These are phyloP conservation scores for Hypothenemus hampei DNA, from an alignment of 1,140 invertebrate species.

Conservation along the genomic window DNA sequence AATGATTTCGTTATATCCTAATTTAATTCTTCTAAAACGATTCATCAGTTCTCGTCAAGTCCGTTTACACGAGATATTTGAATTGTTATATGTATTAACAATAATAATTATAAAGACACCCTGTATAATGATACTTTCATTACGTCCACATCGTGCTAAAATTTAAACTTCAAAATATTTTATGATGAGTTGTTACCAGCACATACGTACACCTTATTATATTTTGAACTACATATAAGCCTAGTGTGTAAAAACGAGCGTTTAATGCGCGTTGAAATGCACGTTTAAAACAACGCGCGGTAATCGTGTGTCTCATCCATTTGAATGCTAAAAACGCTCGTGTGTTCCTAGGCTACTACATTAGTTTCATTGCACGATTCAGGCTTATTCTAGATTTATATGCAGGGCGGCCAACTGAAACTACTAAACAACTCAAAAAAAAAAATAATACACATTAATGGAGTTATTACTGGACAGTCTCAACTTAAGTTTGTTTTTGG, in stretches of 20 bases:
- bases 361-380: no score
- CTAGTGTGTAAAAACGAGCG: not conserved
- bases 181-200: constrained; percentile 5
- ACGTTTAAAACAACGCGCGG: not conserved
- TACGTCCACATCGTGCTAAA: not conserved
- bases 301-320: not conserved
- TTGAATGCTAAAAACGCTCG: not conserved
- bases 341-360: not conserved
- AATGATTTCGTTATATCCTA: not conserved
- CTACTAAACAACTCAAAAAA: no score
- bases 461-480: no score
- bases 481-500: no score
- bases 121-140: not conserved
- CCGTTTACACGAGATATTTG: not conserved
- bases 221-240: constrained; percentile 1
- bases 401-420: no score
- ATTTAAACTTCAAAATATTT: constrained; percentile 1
- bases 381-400: no score
- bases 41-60: not conserved
- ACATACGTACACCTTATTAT: constrained; percentile 6
- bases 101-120: constrained; percentile 4
- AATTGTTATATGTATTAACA: not conserved
- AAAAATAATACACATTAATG: no score
- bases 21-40: not conserved
- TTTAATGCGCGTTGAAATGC: not conserved